Evolutionary conservation across 2,888 invertebrate genomes (phyloP).

Genomic region (Gasteruption jaculator): DNA sequence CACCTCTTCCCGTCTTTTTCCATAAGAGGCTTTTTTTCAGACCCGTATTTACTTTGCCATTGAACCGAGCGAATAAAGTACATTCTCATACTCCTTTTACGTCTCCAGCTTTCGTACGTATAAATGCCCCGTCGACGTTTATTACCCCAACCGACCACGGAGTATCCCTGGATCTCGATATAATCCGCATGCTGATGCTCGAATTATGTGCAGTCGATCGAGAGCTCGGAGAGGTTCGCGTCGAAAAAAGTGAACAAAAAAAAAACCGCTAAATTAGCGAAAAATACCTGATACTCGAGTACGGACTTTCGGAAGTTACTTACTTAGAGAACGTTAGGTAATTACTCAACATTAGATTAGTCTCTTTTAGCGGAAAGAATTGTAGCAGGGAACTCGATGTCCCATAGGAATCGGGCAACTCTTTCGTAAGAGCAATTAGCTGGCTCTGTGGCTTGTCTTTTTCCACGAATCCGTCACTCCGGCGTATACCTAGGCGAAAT

Average conservation of each 20-base stretch:
- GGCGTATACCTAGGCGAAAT: too few species aligned
- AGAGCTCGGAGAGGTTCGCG: conserved; percentile 1
- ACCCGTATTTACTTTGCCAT: too few species aligned
- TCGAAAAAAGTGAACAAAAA: conserved; percentile 18
- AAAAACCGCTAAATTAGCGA: background rate
- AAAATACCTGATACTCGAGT: too few species aligned
- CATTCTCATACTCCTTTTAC: too few species aligned
- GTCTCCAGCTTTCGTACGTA: background rate
- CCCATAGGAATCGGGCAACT: conserved; percentile 3
- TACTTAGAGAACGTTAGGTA: conserved; percentile 15
- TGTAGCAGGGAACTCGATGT: conserved; percentile 11
- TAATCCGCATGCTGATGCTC: too few species aligned
- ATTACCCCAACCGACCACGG: too few species aligned
- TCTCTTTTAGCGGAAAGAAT: background rate
- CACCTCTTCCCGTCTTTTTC: conserved; percentile 12
- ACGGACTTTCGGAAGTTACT: too few species aligned
- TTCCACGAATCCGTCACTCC: conserved; percentile 10
- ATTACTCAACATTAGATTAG: conserved; percentile 11
- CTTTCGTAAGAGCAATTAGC: conserved; percentile 16
- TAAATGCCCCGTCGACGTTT: conserved; percentile 1
- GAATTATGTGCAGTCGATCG: too few species aligned
- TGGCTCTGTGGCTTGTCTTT: too few species aligned
- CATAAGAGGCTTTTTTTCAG: background rate
- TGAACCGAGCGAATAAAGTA: too few species aligned
- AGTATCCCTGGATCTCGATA: too few species aligned